phyloP scores from a whole-genome alignment of 2,797 vertebrate species.

The Leptoclinus maculatus region DNA sequence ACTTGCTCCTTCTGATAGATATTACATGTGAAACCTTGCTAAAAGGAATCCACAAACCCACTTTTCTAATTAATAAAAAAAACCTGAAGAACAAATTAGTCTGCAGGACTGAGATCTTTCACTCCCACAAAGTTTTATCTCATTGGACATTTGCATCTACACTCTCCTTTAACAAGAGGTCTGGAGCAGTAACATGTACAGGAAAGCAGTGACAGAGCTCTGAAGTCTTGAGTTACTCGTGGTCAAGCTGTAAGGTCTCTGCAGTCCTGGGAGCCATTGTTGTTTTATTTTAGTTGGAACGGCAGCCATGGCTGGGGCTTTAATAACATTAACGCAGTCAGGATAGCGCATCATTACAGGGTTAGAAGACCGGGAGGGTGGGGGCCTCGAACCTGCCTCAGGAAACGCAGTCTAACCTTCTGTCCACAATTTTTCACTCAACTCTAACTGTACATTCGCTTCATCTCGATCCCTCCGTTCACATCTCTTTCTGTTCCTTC shows the following conservation, averaged over 20 bases:
- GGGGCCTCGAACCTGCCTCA: slow-evolving; percentile 23
- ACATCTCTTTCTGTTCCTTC: slow-evolving; percentile 47
- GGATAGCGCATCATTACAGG: slow-evolving; percentile 65
- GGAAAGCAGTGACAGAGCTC: slow-evolving; percentile 62
- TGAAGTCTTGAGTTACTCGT: slow-evolving; percentile 62
- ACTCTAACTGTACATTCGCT: slow-evolving; percentile 30
- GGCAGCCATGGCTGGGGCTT: slow-evolving; percentile 57
- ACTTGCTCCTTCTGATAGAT: not conserved
- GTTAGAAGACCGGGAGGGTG: slow-evolving; percentile 16
- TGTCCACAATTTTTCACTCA: slow-evolving; percentile 15
- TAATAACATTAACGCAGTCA: slow-evolving; percentile 79
- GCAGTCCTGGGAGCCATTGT: slow-evolving; percentile 66
- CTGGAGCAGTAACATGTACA: slow-evolving; percentile 59
- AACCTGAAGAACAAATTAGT: slow-evolving; percentile 19
- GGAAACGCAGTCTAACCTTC: slow-evolving; percentile 49
- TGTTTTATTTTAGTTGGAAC: slow-evolving; percentile 81
- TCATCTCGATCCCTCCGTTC: slow-evolving; percentile 41
- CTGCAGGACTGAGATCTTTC: slow-evolving; percentile 42
- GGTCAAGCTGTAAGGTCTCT: slow-evolving; percentile 71
- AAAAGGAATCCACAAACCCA: slow-evolving; percentile 7
- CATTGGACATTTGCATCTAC: slow-evolving; percentile 51
- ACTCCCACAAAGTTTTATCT: slow-evolving; percentile 53
- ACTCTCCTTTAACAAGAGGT: slow-evolving; percentile 40
- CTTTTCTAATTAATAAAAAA: not conserved
- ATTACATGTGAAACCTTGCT: not conserved